phyloP scores from a whole-genome alignment of 2,113 vertebrate genomes.

The Caloenas nicobarica region DNA sequence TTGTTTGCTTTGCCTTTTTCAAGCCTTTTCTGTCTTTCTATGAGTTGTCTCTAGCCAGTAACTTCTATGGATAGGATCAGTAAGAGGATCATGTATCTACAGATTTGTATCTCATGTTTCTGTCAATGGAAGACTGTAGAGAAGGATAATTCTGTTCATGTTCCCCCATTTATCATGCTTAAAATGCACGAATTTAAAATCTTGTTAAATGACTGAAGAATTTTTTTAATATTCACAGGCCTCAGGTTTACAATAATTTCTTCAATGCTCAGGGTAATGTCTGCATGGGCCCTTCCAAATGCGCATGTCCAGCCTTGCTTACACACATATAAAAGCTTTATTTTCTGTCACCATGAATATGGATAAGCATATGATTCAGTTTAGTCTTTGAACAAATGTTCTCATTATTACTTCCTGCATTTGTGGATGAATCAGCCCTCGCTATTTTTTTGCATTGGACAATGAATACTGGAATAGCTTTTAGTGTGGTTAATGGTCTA shows the following conservation, averaged over 20 bases:
- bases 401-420: constrained; percentile 41
- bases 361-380: constrained; percentile 44
- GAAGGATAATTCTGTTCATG: background rate
- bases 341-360: constrained; percentile 33
- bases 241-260: background rate
- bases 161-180: background rate
- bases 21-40: background rate
- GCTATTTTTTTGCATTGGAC: background rate
- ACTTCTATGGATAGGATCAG: background rate
- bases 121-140: background rate
- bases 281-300: background rate
- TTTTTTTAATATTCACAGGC: background rate
- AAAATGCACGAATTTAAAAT: background rate
- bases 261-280: background rate
- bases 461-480: background rate
- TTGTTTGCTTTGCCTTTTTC: background rate
- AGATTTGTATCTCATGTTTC: background rate
- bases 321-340: background rate
- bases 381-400: constrained; percentile 9
- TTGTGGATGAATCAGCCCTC: constrained; percentile 39
- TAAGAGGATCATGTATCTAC: background rate
- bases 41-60: background rate
- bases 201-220: background rate
- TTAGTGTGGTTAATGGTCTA: background rate
- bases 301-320: background rate